A percentile compares a stretch with the other conserved stretches of the same genome.
Evolutionary conservation across 2,888 invertebrate species (phyloP).

Genomic region (Metellina segmentata): DNA sequence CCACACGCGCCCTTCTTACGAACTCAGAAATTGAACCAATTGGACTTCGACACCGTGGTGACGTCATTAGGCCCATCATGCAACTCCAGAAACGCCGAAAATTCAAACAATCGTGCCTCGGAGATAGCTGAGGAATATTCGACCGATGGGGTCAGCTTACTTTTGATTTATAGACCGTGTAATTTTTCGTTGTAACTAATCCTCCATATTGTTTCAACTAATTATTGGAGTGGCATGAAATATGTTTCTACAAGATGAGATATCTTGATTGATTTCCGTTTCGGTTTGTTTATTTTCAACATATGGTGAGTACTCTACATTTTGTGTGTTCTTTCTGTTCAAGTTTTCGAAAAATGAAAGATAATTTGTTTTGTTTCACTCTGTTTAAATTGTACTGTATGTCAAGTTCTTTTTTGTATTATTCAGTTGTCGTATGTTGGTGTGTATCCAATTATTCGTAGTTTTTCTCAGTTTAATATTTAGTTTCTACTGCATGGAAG

Average conservation of each 20-base stretch:
- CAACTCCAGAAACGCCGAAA: slow-evolving; percentile 31
- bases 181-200: background rate
- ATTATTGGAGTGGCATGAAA: background rate
- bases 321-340: background rate
- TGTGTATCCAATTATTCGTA: too few species aligned
- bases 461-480: too few species aligned
- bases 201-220: too few species aligned
- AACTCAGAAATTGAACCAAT: slow-evolving; percentile 34
- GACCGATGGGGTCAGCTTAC: background rate
- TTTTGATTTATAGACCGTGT: background rate
- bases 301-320: background rate
- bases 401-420: too few species aligned
- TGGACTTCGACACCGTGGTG: slow-evolving; percentile 38
- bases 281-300: background rate
- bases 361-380: too few species aligned
- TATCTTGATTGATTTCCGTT: background rate
- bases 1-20: slow-evolving; percentile 7
- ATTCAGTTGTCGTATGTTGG: too few species aligned
- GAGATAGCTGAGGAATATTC: background rate
- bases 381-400: too few species aligned
- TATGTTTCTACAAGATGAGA: background rate
- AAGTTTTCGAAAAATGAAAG: background rate
- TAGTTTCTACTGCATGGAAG: too few species aligned
- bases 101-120: slow-evolving; percentile 20
- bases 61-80: slow-evolving; percentile 29